Evolutionary conservation across 2,888 invertebrate genomes (phyloP).

Genomic region (Drosophila hamatofila): DNA sequence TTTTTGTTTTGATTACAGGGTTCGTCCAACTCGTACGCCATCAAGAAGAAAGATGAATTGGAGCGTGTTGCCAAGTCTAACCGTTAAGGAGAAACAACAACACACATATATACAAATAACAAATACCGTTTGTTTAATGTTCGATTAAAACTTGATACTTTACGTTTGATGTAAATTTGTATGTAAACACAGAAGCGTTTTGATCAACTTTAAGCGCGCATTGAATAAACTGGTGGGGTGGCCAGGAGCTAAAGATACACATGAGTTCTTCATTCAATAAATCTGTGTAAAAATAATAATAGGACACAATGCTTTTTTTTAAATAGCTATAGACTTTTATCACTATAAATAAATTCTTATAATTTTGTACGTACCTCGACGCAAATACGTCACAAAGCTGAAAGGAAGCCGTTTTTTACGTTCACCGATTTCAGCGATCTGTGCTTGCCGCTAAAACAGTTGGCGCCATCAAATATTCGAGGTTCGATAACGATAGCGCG

Average conservation of each 20-base stretch:
- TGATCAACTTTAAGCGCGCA: slow-evolving; percentile 54
- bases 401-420: slow-evolving; percentile 7
- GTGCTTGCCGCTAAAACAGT: not conserved
- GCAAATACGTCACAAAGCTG: slow-evolving; percentile 15
- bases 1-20: slow-evolving; percentile 87
- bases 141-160: slow-evolving; percentile 60
- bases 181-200: slow-evolving; percentile 52
- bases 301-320: slow-evolving; percentile 56
- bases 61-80: slow-evolving; percentile 99
- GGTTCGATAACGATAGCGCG: slow-evolving; percentile 36
- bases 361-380: slow-evolving; percentile 27
- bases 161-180: slow-evolving; percentile 58
- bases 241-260: slow-evolving; percentile 41
- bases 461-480: not conserved
- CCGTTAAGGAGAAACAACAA: slow-evolving; percentile 90
- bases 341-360: slow-evolving; percentile 39
- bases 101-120: slow-evolving; percentile 50
- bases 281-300: slow-evolving; percentile 54
- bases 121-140: slow-evolving; percentile 59
- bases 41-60: slow-evolving; percentile 99
- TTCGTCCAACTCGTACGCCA: slow-evolving; percentile 99
- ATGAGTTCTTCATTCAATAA: slow-evolving; percentile 48
- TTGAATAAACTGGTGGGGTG: slow-evolving; percentile 44
- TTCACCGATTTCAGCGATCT: slow-evolving; percentile 2
- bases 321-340: slow-evolving; percentile 43